Percentiles rank a stretch among this genome's conserved stretches.
Conservation (phyloP, 30 jellyfish, hydroid and myxozoan species). For the Hydra vulgaris region DNA sequence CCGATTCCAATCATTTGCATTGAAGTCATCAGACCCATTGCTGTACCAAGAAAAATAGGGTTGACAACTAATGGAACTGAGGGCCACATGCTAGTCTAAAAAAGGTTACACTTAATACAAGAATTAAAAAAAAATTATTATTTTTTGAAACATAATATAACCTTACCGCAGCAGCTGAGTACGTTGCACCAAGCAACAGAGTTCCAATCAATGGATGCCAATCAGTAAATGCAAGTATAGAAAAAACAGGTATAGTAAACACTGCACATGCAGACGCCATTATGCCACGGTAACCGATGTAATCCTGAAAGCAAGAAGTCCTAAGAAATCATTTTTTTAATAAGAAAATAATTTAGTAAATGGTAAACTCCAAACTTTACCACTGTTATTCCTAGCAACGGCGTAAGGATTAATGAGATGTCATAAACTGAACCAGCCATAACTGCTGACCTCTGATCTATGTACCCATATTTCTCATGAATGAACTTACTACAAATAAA, state of each 20-base stretch:
- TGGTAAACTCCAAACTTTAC: no score
- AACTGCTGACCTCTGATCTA: slow-evolving; percentile 18
- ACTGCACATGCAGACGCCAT: slow-evolving; percentile 57
- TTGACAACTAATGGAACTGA: slow-evolving; percentile 74
- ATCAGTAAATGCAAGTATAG: slow-evolving; percentile 47
- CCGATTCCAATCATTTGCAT: slow-evolving; percentile 88
- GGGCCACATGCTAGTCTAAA: slow-evolving; percentile 81
- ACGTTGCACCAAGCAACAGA: slow-evolving; percentile 75
- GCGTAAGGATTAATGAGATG: slow-evolving; percentile 60
- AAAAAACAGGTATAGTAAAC: slow-evolving; percentile 69
- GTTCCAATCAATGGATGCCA: slow-evolving; percentile 62
- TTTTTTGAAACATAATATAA: no score
- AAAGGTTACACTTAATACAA: not conserved
- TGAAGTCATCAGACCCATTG: slow-evolving; percentile 81
- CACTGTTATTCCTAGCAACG: slow-evolving; percentile 69
- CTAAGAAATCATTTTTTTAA: no score
- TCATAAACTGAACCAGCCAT: slow-evolving; percentile 76
- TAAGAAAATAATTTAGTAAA: no score
- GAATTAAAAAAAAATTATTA: not conserved
- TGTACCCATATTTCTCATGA: slow-evolving; percentile 38
- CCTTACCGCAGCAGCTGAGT: slow-evolving; percentile 90
- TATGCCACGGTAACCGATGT: slow-evolving; percentile 72
- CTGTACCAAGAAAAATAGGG: slow-evolving; percentile 69
- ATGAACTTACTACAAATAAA: slow-evolving; percentile 43
- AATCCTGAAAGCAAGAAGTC: no score